Base-by-base conservation (phyloP, 2,797 vertebrate species). In the Eurystomus glaucurus region DNA sequence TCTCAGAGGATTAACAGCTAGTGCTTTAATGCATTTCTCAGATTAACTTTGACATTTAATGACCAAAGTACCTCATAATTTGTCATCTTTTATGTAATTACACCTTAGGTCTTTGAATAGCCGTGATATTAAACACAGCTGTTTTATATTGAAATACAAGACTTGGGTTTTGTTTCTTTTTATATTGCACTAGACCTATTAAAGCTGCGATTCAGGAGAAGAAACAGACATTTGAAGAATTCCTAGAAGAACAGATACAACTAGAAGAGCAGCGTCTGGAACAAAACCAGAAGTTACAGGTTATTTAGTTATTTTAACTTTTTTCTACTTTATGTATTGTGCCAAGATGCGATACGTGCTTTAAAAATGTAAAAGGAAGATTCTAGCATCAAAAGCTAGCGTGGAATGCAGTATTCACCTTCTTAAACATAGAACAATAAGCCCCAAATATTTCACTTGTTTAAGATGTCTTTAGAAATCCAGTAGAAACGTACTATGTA, bases 211-310 rank as follows among this genome's bases (percentile, higher is more conserved):
- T 99, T 35, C 97, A 97, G 55, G 98, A 98, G 86, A 99, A 97
- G 96, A 99, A 98, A 94, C 98, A 98, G 96, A 99, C 99, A 0
- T 99, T 99, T 98, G 99, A 99, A 97, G 99, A 99, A 93, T 98
- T 99, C 62, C 91, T 99, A 79, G 99, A 99, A 97, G 99, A 99
- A 97, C 99, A 99, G 94, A 98, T 99, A 95, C 98, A 39, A 78
- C 83, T 99, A 74, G 99, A 99, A 98, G 98, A 99, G 92, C 98
- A 98, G 97, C 98, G 98, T 93, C 86, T 98, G 86, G 98, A 98
- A 80, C 95, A 98, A 94, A 98, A 43, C 29, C 88, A 94, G 75
- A 97, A 96, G 39, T 80, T 97, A 83, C 91, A 97, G 98, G 98
- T 98, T 91, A 64, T 28, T 95, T 75, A 16, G 85, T 64, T 68